Percentiles rank a stretch among this genome's conserved stretches.
These are phyloP conservation scores for Nasonia oneida DNA, from an alignment of 2,888 invertebrate species.

Conservation along the genomic window DNA sequence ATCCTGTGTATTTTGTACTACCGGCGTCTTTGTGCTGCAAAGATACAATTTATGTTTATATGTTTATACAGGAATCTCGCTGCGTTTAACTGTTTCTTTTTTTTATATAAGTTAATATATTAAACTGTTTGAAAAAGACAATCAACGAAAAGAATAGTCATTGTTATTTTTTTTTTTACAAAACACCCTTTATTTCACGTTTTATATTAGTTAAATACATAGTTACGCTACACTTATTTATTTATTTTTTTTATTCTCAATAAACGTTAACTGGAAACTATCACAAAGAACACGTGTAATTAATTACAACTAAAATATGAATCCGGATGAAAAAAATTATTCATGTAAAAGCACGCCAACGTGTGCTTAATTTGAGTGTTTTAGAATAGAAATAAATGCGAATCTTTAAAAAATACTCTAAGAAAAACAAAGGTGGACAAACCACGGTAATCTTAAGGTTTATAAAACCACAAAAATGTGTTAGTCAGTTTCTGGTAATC, in stretches of 20 bases:
- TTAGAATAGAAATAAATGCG: conserved; percentile 35
- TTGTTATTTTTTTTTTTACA: conserved; percentile 35
- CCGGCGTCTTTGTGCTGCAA: conserved; percentile 60
- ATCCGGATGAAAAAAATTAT: conserved; percentile 14
- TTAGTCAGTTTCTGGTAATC: conserved; percentile 44
- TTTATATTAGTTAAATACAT: conserved; percentile 31
- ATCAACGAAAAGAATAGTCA: conserved; percentile 34
- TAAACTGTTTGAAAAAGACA: conserved; percentile 58
- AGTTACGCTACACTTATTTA: conserved; percentile 20
- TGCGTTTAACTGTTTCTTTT: conserved; percentile 57
- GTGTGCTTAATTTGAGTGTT: not conserved
- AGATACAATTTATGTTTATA: conserved; percentile 64
- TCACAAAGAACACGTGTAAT: conserved; percentile 26
- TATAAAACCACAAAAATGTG: conserved; percentile 44
- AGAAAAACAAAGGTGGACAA: conserved; percentile 20
- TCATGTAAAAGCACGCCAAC: not conserved
- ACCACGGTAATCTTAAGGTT: conserved; percentile 12
- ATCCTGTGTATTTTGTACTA: conserved; percentile 61
- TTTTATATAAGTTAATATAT: conserved; percentile 61
- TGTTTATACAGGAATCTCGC: conserved; percentile 63
- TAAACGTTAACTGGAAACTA: conserved; percentile 35
- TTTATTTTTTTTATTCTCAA: conserved; percentile 4
- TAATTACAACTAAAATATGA: conserved; percentile 38
- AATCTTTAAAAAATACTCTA: conserved; percentile 29
- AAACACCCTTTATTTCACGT: conserved; percentile 54